Evolutionary conservation across 2,113 vertebrate species (phyloP), one percentile per base, ranked within the genome.

Genomic region (Elephantulus edwardii): DNA sequence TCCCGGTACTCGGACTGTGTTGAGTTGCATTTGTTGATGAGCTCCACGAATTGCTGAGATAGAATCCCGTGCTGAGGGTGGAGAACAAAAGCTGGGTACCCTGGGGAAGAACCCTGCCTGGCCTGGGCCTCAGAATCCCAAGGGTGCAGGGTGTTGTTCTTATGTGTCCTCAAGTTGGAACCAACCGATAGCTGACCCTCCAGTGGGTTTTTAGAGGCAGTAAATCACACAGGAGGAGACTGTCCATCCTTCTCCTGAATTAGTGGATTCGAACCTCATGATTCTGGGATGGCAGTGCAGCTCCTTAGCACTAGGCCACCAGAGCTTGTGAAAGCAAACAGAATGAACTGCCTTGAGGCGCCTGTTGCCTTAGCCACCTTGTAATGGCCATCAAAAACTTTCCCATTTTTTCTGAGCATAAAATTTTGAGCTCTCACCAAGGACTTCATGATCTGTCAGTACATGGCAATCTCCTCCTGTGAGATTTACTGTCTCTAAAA

Each of bases 1-100:
- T 99, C 98, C 82, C 98, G 96, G 97, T 99, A 99, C 48, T 98
- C 97, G 0, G 98, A 97, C 96, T 99, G 98, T 90, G 97, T 97
- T 12, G 96, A 96, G 96, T 99, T 98, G 79, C 98, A 99, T 90
- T 97, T 86, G 56, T 98, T 98, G 97, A 99, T 98, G 81, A 98
- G 70, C 71, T 98, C 98, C 95, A 99, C 97, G 40, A 99, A 98
- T 93, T 98, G 97, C 91, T 98, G 97, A 7, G 98, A 98, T 93
- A 99, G 94, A 87, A 98, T 93, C 5, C 97, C 98, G 6, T 99
- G 98, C 98, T 99, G 64, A 66, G 44, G 85, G 85, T 8, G 48
- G 58, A 95, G 76, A 92, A 44, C 1, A 91, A 0, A n/a, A 75
- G 71, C 26, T 88, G 71, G 60, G 56, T 3, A 40, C 42, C 22